Evolutionary conservation across 2,113 vertebrate genomes (phyloP).

Genomic region (Pica pica): DNA sequence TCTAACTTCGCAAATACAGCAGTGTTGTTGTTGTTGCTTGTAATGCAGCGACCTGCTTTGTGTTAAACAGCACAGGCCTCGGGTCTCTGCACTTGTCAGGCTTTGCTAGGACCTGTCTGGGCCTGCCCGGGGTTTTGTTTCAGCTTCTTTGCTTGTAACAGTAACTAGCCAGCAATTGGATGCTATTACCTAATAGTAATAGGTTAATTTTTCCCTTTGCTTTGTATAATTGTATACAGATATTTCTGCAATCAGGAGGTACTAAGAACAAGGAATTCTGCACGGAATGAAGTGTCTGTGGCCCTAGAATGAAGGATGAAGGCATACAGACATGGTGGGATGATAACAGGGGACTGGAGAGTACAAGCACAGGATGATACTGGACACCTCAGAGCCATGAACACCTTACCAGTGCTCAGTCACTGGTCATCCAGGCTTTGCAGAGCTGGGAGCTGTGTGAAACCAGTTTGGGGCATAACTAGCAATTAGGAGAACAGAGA

Average conservation of each 20-base stretch:
- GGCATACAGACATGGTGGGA: rapidly evolving
- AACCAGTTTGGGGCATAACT: neutral
- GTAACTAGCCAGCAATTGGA: neutral
- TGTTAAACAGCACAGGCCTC: neutral
- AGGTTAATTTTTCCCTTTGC: neutral
- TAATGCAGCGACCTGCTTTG: neutral
- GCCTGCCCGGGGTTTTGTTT: neutral
- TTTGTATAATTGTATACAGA: neutral
- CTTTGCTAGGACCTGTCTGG: neutral
- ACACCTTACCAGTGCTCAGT: rapidly evolving
- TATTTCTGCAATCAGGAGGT: neutral
- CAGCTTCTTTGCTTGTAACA: neutral
- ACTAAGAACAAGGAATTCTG: neutral
- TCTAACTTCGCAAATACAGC: neutral
- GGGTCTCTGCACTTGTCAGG: neutral
- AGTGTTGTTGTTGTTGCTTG: neutral
- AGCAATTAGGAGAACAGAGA: neutral
- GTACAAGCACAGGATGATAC: neutral
- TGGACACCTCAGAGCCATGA: neutral
- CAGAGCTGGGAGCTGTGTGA: neutral
- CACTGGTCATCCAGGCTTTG: neutral
- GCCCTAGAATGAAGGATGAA: neutral
- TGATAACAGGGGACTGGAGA: neutral
- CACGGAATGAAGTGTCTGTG: neutral
- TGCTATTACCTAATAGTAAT: neutral